Evolutionary conservation across 2,113 vertebrate genomes (phyloP).

Genomic region (Chaetura pelagica): DNA sequence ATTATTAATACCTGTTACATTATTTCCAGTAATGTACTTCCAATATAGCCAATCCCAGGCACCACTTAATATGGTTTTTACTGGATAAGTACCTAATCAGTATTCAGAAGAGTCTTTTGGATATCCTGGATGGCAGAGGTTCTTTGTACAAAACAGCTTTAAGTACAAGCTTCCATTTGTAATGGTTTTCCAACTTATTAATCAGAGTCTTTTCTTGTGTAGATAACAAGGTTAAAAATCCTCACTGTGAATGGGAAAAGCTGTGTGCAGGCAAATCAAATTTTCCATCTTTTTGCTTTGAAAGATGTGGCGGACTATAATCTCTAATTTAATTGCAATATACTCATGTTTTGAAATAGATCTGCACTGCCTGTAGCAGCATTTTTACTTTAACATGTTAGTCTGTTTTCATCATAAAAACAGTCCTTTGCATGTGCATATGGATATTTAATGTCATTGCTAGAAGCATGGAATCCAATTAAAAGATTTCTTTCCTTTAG

Average conservation of each 20-base stretch:
- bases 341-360: not conserved
- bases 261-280: not conserved
- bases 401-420: not conserved
- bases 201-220: not conserved
- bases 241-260: not conserved
- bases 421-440: not conserved
- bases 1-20: not conserved
- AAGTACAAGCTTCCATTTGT: not conserved
- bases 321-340: not conserved
- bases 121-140: not conserved
- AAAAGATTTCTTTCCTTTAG: not conserved
- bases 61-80: not conserved
- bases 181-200: not conserved
- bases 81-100: not conserved
- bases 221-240: slow-evolving; percentile 5
- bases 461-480: not conserved
- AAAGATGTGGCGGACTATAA: not conserved
- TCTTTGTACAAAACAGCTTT: not conserved
- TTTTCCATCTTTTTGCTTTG: slow-evolving; percentile 15
- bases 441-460: not conserved
- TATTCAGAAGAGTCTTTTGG: not conserved
- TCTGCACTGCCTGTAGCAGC: not conserved
- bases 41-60: not conserved
- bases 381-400: not conserved
- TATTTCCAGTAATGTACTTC: not conserved